phyloP scores from a whole-genome alignment of 2,797 vertebrate genomes.

The Rhadinocentrus ornatus region DNA sequence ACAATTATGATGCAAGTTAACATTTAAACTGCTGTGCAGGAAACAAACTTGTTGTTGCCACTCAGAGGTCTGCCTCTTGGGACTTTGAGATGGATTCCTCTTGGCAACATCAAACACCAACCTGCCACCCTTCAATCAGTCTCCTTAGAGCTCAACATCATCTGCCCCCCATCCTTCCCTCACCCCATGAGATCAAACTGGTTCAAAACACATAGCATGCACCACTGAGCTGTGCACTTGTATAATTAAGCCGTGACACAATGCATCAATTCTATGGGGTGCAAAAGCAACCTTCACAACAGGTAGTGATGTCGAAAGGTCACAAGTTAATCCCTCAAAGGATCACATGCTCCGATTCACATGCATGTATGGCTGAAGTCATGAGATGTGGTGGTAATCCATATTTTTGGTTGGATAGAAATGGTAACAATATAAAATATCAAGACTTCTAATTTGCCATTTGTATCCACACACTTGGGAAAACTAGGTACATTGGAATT shows the following conservation, averaged over 20 bases:
- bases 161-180: no score
- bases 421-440: not conserved
- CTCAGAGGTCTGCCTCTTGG: not conserved
- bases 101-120: conserved; percentile 21
- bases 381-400: conserved; percentile 7
- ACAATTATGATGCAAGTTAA: not conserved
- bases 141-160: conserved; percentile 6
- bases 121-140: not conserved
- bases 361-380: conserved; percentile 17
- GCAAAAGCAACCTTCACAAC: conserved; percentile 7
- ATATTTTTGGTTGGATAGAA: not conserved
- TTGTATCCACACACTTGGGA: no score
- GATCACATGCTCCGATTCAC: conserved; percentile 31
- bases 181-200: not conserved
- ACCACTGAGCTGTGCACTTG: conserved; percentile 27
- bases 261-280: not conserved
- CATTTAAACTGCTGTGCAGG: not conserved
- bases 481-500: not conserved
- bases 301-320: not conserved
- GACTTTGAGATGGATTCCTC: conserved; percentile 14
- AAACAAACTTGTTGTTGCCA: conserved; percentile 14
- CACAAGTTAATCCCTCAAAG: conserved; percentile 18
- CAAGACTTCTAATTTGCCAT: no score
- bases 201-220: conserved; percentile 26
- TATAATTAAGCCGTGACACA: not conserved